Evolutionary conservation across 1,140 invertebrate genomes (phyloP).

Genomic region (Drosophila takahashii): DNA sequence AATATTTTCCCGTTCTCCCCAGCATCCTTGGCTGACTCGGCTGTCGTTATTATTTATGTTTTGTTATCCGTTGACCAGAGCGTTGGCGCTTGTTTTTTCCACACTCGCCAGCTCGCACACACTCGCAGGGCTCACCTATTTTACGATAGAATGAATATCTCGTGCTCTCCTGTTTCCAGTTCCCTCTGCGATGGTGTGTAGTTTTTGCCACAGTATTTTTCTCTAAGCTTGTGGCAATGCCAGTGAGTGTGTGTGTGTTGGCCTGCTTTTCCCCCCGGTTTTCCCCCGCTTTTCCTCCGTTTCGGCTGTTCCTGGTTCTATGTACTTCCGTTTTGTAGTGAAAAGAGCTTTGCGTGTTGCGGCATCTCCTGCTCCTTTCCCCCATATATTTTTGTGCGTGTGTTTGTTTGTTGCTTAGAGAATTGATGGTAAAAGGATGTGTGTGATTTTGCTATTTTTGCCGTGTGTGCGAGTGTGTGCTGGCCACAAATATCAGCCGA

Average conservation of each 20-base stretch:
- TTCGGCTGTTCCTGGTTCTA: constrained; percentile 71
- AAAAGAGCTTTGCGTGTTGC: constrained; percentile 81
- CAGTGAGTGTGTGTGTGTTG: constrained; percentile 26
- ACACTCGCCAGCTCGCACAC: constrained; percentile 29
- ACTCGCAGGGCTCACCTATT: constrained; percentile 69
- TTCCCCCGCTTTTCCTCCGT: constrained; percentile 45
- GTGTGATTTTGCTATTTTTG: constrained; percentile 71
- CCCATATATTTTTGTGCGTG: constrained; percentile 40
- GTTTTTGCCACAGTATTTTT: constrained; percentile 80
- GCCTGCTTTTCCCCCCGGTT: constrained; percentile 51
- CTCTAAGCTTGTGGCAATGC: constrained; percentile 60
- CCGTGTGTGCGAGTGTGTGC: constrained; percentile 29
- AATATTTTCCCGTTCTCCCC: constrained; percentile 24
- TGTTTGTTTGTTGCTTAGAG: constrained; percentile 81
- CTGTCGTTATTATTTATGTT: constrained; percentile 84
- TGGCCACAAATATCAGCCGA: constrained; percentile 77
- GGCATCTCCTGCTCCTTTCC: constrained; percentile 45
- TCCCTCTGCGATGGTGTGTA: constrained; percentile 47
- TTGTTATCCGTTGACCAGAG: constrained; percentile 84
- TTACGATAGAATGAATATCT: constrained; percentile 83
- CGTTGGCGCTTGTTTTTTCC: constrained; percentile 67
- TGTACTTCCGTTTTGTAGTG: constrained; percentile 82
- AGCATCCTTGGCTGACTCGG: constrained; percentile 42
- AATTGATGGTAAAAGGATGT: constrained; percentile 82
- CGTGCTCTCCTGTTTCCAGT: constrained; percentile 57